Evolutionary conservation across 1,140 invertebrate genomes (phyloP).

Genomic region (Rhagoletis pomonella): DNA sequence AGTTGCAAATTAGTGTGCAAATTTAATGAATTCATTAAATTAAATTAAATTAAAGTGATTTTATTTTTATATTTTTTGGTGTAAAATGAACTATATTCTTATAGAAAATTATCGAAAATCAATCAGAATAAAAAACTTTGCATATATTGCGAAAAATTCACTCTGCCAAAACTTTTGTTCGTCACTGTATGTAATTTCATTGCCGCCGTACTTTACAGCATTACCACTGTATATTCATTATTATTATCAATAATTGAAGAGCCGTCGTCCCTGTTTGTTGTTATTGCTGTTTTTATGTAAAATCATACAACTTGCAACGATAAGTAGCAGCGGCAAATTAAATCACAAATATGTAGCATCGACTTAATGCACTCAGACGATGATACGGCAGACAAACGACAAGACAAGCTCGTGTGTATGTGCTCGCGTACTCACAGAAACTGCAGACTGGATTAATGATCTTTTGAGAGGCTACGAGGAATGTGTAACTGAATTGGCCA

Average conservation of each 20-base stretch:
- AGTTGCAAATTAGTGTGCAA: too few species aligned
- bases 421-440: not conserved
- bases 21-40: too few species aligned
- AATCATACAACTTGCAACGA: slow-evolving; percentile 35
- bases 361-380: slow-evolving; percentile 24
- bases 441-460: not conserved
- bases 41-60: too few species aligned
- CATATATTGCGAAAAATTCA: too few species aligned
- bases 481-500: not conserved
- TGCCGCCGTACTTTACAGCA: not conserved
- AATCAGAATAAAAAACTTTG: too few species aligned
- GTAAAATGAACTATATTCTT: too few species aligned
- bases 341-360: slow-evolving; percentile 10
- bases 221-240: not conserved
- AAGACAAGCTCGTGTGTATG: too few species aligned
- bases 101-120: too few species aligned
- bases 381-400: not conserved
- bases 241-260: slow-evolving; percentile 18
- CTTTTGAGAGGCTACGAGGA: slow-evolving; percentile 15
- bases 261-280: not conserved
- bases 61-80: too few species aligned
- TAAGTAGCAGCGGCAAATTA: not conserved
- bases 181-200: not conserved
- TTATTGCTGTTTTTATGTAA: not conserved
- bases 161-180: not conserved